Evolutionary conservation across 53 echinoderm and acorn worm genomes (phyloP), one percentile per base, ranked within the genome.

Genomic region (Temnopleurus reevesii): DNA sequence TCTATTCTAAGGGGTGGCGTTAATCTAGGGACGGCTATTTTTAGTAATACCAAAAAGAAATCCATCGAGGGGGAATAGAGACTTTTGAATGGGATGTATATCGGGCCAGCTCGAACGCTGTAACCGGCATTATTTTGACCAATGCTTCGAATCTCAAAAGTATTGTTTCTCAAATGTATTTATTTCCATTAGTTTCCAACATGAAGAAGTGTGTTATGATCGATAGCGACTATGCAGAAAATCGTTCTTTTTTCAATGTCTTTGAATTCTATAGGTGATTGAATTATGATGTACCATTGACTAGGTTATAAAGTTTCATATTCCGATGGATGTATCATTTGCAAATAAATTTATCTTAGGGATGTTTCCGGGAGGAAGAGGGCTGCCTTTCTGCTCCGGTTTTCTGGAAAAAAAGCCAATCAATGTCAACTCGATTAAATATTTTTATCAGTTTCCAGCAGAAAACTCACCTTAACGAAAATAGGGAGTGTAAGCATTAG

Each of bases 1-100:
- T 83, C 57, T 83, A 23, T 85, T 44, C 41, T 5, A 85, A 41
- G 45, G 85, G 85, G 85, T 85, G 59, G 57, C 60, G 12, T 83
- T 18, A 53, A 53, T 53, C 51, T 60, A 85, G 85, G 85, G 60
- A 60, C 23, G 85, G 45, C 61, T 36, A 79, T 47, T 79, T 49
- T 79, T 47, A 29, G 46, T 79, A 79, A 46, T 8, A 46, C 79
- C 49, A 79, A 79, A 47, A 46, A 26, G 46, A 47, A 77, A 47
- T 49, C 41, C 21, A 71, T 41, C 41, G 10, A 2, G 15, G 8
- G n/a, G n/a, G n/a, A n/a, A n/a, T n/a, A 38, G 71, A 71, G 71
- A 71, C 71, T 12, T 71, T 71, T 35, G 71, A 41, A 71, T 71
- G 71, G 41, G n/a, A n/a, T n/a, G n/a, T 41, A n/a, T 38, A 10